Evolutionary conservation across 2,113 vertebrate genomes (phyloP).

Genomic region (Cricetomys ansorgei): DNA sequence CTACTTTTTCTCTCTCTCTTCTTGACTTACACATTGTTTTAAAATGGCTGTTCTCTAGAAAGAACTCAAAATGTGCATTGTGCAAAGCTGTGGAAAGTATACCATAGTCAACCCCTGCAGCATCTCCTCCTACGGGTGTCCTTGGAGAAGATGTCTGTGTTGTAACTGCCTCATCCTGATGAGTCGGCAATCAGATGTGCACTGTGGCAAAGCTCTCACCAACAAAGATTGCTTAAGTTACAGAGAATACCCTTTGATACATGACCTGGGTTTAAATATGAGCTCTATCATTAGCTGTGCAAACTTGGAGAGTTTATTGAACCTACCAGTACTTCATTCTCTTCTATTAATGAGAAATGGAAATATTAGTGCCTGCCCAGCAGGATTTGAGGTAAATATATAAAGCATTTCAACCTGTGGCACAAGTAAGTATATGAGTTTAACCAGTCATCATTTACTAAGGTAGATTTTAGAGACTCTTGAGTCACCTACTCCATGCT

Average conservation of each 20-base stretch:
- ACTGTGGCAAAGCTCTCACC: no score
- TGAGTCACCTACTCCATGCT: neutral
- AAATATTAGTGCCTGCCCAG: neutral
- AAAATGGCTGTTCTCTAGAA: constrained; percentile 63
- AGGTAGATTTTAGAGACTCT: neutral
- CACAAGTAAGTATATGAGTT: neutral
- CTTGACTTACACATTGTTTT: constrained; percentile 73
- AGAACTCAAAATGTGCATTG: constrained; percentile 65
- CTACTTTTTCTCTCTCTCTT: constrained; percentile 75
- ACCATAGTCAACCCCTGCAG: constrained; percentile 65
- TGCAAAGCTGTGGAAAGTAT: constrained; percentile 69
- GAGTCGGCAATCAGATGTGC: neutral
- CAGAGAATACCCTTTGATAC: neutral
- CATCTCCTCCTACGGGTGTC: constrained; percentile 53
- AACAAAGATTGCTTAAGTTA: neutral
- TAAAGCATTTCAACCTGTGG: neutral
- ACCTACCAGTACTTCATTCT: neutral
- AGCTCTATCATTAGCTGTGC: neutral
- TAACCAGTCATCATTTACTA: neutral
- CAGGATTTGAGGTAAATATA: constrained; percentile 9
- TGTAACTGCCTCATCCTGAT: neutral
- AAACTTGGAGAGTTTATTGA: neutral
- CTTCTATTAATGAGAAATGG: neutral
- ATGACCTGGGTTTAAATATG: neutral
- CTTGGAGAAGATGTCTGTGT: constrained; percentile 51